Percentiles rank a stretch among this genome's conserved stretches.
phyloP scores from a whole-genome alignment of 1,140 invertebrate genomes.

The Drosophila oshimai region DNA sequence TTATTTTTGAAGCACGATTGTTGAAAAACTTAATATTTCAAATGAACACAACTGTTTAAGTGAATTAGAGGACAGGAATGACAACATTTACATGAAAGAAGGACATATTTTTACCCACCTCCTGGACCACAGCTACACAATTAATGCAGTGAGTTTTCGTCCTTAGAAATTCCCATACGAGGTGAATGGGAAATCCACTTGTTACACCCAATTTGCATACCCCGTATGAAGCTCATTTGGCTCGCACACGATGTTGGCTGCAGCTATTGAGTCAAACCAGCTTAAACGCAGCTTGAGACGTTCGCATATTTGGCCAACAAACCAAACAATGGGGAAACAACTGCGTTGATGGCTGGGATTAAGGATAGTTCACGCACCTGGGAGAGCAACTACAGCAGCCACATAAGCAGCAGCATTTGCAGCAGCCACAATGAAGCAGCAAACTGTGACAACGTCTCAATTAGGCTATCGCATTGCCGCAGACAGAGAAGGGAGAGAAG shows the following conservation, averaged over 20 bases:
- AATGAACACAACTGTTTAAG: no score
- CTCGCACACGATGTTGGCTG: conserved; percentile 7
- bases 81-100: no score
- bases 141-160: neutral
- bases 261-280: conserved; percentile 36
- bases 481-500: conserved; percentile 17
- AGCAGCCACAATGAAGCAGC: conserved; percentile 54
- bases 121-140: neutral
- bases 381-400: conserved; percentile 7
- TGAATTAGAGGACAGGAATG: neutral
- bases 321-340: conserved; percentile 4
- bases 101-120: no score
- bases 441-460: conserved; percentile 76
- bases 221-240: conserved; percentile 55
- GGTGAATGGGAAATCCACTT: conserved; percentile 11
- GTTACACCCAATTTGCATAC: conserved; percentile 21
- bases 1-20: no score
- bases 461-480: conserved; percentile 72
- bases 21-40: neutral
- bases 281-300: conserved; percentile 13
- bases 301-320: conserved; percentile 7
- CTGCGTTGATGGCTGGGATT: neutral
- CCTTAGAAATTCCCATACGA: neutral
- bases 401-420: conserved; percentile 8
- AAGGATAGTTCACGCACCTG: conserved; percentile 52